These are phyloP conservation scores for Synanthedon formicaeformis DNA, from an alignment of 2,888 invertebrate genomes.

Conservation along the genomic window DNA sequence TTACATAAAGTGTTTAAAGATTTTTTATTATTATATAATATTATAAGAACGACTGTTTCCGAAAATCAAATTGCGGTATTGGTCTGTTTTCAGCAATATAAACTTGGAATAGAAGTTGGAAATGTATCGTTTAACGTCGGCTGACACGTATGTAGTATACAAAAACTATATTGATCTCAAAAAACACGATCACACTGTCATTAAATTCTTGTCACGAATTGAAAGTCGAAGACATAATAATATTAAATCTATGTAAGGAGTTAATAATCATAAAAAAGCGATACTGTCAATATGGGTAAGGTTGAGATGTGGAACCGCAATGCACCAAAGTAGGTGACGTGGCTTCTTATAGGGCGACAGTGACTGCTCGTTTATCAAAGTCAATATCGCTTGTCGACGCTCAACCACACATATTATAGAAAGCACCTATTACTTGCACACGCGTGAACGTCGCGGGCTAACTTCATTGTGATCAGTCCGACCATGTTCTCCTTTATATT, in stretches of 20 bases:
- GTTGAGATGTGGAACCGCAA: constrained; percentile 54
- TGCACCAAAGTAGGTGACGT: constrained; percentile 66
- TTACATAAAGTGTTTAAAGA: too few species aligned
- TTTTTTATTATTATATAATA: too few species aligned
- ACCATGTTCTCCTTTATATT: not conserved
- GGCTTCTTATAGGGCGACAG: constrained; percentile 61
- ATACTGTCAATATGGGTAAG: constrained; percentile 58
- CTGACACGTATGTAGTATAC: too few species aligned
- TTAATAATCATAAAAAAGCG: constrained; percentile 61
- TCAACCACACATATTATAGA: constrained; percentile 22
- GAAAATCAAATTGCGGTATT: too few species aligned
- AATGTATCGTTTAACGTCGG: too few species aligned
- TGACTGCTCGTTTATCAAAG: constrained; percentile 66
- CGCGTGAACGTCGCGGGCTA: constrained; percentile 22
- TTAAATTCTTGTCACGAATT: constrained; percentile 30
- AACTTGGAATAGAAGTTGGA: too few species aligned
- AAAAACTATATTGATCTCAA: too few species aligned
- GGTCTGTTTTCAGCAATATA: too few species aligned
- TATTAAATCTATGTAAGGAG: constrained; percentile 7
- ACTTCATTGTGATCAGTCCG: constrained; percentile 11
- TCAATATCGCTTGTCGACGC: constrained; percentile 64
- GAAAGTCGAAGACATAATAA: constrained; percentile 23
- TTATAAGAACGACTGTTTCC: too few species aligned
- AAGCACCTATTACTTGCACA: constrained; percentile 38
- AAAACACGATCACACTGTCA: too few species aligned